phyloP scores from a whole-genome alignment of 2,113 vertebrate species.

The Syngnathus floridae region DNA sequence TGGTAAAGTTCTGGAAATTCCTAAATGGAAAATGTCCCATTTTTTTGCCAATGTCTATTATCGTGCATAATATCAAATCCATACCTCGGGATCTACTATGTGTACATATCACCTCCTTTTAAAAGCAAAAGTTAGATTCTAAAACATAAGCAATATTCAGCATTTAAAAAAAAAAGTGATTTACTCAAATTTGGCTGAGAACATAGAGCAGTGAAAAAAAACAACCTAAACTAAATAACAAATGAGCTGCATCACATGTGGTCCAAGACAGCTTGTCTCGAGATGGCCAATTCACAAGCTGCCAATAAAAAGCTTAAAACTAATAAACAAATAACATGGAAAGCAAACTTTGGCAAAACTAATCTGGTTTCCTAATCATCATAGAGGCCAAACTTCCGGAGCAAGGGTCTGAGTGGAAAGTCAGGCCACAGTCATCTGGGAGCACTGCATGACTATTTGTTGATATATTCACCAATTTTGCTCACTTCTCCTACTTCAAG shows the following conservation, averaged over 20 bases:
- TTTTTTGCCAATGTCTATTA: not conserved
- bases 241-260: slow-evolving; percentile 3
- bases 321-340: slow-evolving; percentile 54
- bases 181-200: not conserved
- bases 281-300: slow-evolving; percentile 1
- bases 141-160: not conserved
- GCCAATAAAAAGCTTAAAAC: slow-evolving; percentile 33
- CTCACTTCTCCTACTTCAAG: not conserved
- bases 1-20: not conserved
- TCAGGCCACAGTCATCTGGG: slow-evolving; percentile 28
- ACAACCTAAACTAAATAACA: not conserved
- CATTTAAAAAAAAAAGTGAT: not conserved
- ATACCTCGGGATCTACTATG: not conserved
- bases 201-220: too few species aligned
- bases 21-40: not conserved
- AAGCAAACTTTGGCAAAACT: slow-evolving; percentile 44
- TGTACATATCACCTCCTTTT: not conserved
- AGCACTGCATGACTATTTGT: slow-evolving; percentile 3
- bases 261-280: slow-evolving; percentile 8
- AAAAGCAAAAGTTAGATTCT: not conserved
- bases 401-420: slow-evolving; percentile 29
- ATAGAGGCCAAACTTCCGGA: slow-evolving; percentile 56
- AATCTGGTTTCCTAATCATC: slow-evolving; percentile 57
- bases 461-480: not conserved
- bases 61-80: not conserved